These are phyloP conservation scores for Gasteruption jaculator DNA, from an alignment of 2,888 invertebrate species.

Conservation along the genomic window DNA sequence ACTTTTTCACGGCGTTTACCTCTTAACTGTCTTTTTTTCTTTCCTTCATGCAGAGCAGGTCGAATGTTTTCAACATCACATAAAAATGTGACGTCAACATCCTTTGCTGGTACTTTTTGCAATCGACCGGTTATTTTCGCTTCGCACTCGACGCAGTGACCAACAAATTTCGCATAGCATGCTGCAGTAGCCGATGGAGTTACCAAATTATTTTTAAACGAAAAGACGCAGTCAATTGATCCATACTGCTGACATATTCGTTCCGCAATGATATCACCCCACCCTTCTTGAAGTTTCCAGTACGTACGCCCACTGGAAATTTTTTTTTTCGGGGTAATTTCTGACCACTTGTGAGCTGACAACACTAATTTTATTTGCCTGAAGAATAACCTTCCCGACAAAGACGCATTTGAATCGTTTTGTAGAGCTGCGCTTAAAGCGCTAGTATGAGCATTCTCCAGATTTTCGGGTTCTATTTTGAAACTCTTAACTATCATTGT, in stretches of 20 bases:
- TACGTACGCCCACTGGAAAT: conserved; percentile 11
- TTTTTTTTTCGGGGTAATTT: conserved; percentile 15
- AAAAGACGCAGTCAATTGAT: conserved; percentile 14
- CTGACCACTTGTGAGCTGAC: conserved; percentile 13
- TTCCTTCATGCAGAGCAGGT: conserved; percentile 8
- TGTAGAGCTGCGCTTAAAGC: background rate
- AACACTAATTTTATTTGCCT: conserved; percentile 16
- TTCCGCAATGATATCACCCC: conserved; percentile 18
- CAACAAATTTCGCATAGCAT: conserved; percentile 14
- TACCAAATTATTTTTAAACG: conserved; percentile 18
- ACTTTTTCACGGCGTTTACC: conserved; percentile 18
- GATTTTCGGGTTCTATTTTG: background rate
- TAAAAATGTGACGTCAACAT: conserved; percentile 15
- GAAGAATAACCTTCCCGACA: conserved; percentile 4
- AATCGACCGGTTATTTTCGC: conserved; percentile 16
- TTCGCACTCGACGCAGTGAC: conserved; percentile 16
- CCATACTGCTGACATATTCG: conserved; percentile 18
- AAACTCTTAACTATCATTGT: background rate
- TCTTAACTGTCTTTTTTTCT: conserved; percentile 16
- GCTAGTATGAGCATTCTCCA: background rate
- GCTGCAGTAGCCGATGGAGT: conserved; percentile 14
- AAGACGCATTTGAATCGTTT: background rate
- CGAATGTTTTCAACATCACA: conserved; percentile 18
- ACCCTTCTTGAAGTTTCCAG: conserved; percentile 19
- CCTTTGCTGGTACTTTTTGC: conserved; percentile 11